These are phyloP conservation scores for Ceyx cyanopectus DNA, from an alignment of 2,113 vertebrate genomes.

Conservation along the genomic window DNA sequence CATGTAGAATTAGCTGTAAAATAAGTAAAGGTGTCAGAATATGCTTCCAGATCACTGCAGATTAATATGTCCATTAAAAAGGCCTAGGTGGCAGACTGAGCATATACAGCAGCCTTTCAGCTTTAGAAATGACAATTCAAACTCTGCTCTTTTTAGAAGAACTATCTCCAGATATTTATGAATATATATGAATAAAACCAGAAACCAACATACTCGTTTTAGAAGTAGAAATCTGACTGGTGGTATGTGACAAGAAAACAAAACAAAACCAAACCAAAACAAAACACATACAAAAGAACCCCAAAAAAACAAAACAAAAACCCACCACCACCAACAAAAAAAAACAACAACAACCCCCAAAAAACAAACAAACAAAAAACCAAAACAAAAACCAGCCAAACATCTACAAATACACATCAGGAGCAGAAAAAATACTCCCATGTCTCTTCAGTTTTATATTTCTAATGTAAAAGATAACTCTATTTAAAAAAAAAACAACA, in stretches of 20 bases:
- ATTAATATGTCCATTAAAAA: background rate
- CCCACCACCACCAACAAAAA: too few species aligned
- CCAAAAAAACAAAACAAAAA: too few species aligned
- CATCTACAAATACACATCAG: background rate
- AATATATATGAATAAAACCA: background rate
- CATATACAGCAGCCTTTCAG: background rate
- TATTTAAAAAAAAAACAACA: background rate
- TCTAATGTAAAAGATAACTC: background rate
- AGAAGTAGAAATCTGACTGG: background rate
- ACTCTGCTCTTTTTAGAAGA: background rate
- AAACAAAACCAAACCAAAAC: background rate
- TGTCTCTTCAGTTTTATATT: background rate
- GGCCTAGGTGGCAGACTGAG: slow-evolving; percentile 19
- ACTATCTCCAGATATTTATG: background rate
- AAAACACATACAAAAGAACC: background rate
- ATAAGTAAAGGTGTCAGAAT: background rate
- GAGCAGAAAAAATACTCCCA: background rate
- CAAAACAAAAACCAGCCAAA: too few species aligned
- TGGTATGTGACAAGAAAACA: background rate
- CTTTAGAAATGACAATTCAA: background rate
- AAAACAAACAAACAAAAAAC: too few species aligned
- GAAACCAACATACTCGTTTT: background rate
- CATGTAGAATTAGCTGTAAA: background rate
- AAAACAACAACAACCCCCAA: too few species aligned
- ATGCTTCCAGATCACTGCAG: background rate